Evolutionary conservation across 2,797 vertebrate species (phyloP).

Genomic region (Coreius guichenoti): DNA sequence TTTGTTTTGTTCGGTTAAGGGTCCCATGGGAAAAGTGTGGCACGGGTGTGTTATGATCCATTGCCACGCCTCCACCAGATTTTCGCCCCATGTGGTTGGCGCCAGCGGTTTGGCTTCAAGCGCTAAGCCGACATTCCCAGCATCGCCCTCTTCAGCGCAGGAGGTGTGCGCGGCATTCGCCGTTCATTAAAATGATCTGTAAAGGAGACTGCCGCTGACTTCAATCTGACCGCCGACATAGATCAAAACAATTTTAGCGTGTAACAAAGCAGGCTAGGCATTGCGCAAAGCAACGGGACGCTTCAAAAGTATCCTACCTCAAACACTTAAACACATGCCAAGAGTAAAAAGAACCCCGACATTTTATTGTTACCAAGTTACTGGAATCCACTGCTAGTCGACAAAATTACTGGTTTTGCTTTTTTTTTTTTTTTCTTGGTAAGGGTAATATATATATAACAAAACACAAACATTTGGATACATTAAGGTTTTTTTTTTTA

Average conservation of each 20-base stretch:
- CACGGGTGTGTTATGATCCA: slow-evolving; percentile 66
- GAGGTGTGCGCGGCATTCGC: slow-evolving; percentile 53
- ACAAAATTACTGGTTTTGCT: not conserved
- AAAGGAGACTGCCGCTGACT: slow-evolving; percentile 53
- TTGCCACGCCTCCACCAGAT: slow-evolving; percentile 64
- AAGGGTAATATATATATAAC: no score
- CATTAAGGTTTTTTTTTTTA: no score
- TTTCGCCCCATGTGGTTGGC: slow-evolving; percentile 70
- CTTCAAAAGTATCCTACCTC: slow-evolving; percentile 18
- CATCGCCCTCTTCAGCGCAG: slow-evolving; percentile 69
- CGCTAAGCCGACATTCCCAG: slow-evolving; percentile 61
- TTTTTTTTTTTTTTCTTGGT: no score
- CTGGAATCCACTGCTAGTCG: not conserved
- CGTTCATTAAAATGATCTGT: slow-evolving; percentile 69
- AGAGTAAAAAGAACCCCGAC: not conserved
- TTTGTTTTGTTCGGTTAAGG: slow-evolving; percentile 61
- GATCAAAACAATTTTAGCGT: slow-evolving; percentile 66
- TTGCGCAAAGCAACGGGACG: slow-evolving; percentile 52
- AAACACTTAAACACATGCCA: not conserved
- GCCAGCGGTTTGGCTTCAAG: slow-evolving; percentile 68
- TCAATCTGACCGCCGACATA: slow-evolving; percentile 64
- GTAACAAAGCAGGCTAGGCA: slow-evolving; percentile 57
- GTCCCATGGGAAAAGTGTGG: slow-evolving; percentile 67
- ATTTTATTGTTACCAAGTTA: not conserved
- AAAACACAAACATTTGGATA: no score